A percentile compares a stretch with the other conserved stretches of the same genome.
phyloP scores from a whole-genome alignment of 2,113 vertebrate genomes.

The Bostrychus sinensis region DNA sequence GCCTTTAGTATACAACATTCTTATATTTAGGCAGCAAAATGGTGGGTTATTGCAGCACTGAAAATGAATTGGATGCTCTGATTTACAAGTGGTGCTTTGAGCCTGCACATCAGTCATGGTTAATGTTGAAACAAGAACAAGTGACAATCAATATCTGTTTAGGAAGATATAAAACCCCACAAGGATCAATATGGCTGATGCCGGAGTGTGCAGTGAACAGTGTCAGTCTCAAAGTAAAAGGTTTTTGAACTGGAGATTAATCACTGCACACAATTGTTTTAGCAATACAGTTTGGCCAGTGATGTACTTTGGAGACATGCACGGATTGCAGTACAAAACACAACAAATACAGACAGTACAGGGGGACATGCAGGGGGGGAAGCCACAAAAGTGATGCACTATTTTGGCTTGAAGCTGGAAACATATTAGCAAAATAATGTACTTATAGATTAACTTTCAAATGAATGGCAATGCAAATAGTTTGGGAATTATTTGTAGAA shows the following conservation, averaged over 20 bases:
- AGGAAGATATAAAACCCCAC: slow-evolving; percentile 31
- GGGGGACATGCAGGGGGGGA: slow-evolving; percentile 56
- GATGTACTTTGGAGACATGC: slow-evolving; percentile 52
- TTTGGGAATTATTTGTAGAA: no score
- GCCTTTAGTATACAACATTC: no score
- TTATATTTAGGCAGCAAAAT: no score
- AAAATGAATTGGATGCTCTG: not conserved
- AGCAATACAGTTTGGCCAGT: slow-evolving; percentile 46
- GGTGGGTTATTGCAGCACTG: not conserved
- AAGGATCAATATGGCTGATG: slow-evolving; percentile 34
- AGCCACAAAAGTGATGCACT: slow-evolving; percentile 7
- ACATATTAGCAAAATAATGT: slow-evolving; percentile 10
- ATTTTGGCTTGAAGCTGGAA: slow-evolving; percentile 43
- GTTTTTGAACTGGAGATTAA: slow-evolving; percentile 4
- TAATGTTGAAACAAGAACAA: slow-evolving; percentile 37
- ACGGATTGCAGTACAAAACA: slow-evolving; percentile 4
- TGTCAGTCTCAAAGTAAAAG: slow-evolving; percentile 14
- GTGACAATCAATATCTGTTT: slow-evolving; percentile 27
- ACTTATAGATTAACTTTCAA: not conserved
- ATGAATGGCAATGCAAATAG: not conserved
- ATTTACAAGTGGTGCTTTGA: slow-evolving; percentile 7
- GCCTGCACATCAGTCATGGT: slow-evolving; percentile 27
- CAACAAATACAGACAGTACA: slow-evolving; percentile 42
- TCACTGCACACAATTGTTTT: not conserved
- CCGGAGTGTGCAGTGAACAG: slow-evolving; percentile 5